These are phyloP conservation scores for Agrochola lota DNA, from an alignment of 2,888 invertebrate genomes.

Conservation along the genomic window DNA sequence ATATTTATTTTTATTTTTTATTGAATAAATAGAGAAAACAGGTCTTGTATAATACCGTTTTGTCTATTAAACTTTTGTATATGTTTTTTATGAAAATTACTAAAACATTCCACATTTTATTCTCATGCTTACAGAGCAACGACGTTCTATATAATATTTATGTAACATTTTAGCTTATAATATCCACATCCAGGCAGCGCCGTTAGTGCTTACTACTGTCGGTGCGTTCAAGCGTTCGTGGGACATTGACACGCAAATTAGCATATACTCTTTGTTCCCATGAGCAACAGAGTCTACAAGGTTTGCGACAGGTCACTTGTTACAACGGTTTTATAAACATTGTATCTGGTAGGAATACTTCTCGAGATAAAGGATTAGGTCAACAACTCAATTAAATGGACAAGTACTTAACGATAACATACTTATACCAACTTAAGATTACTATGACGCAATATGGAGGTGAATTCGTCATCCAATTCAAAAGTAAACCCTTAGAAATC, in stretches of 20 bases:
- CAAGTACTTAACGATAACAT: constrained; percentile 16
- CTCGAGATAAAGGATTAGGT: constrained; percentile 35
- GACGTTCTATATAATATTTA: constrained; percentile 41
- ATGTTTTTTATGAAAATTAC: neutral
- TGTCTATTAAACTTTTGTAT: constrained; percentile 1
- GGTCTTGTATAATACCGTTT: constrained; percentile 7
- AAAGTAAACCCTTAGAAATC: neutral
- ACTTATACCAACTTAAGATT: neutral
- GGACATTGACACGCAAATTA: constrained; percentile 76
- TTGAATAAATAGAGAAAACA: constrained; percentile 4
- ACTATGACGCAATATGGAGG: constrained; percentile 1
- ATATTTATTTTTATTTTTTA: too few species aligned
- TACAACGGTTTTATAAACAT: constrained; percentile 26
- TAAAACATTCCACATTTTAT: constrained; percentile 25
- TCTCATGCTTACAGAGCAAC: constrained; percentile 38
- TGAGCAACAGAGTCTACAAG: constrained; percentile 76
- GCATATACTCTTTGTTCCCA: constrained; percentile 76
- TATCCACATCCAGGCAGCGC: constrained; percentile 86
- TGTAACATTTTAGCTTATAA: constrained; percentile 37
- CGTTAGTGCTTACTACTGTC: constrained; percentile 72
- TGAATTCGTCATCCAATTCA: constrained; percentile 12
- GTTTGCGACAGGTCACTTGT: constrained; percentile 74
- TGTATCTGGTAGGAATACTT: constrained; percentile 11
- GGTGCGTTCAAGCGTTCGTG: constrained; percentile 87
- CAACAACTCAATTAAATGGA: constrained; percentile 5